phyloP scores from a whole-genome alignment of 1,140 invertebrate genomes.

The Plectrocnemia conspersa region DNA sequence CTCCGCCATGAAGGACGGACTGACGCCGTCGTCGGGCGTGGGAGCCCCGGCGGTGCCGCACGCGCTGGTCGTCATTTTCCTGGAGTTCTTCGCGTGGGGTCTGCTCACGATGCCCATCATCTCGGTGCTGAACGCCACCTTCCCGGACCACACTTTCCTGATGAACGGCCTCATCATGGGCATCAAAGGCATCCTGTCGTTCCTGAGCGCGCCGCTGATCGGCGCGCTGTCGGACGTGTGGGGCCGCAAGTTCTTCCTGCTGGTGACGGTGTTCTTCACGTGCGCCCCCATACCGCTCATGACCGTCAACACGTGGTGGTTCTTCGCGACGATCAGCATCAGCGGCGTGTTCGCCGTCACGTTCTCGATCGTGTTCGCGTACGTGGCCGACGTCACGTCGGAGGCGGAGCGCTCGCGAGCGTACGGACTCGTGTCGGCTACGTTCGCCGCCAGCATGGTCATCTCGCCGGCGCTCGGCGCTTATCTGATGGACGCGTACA shows the following conservation, averaged over 20 bases:
- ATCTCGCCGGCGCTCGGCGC: conserved; percentile 96
- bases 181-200: conserved; percentile 95
- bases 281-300: conserved; percentile 98
- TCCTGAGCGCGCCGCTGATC: conserved; percentile 93
- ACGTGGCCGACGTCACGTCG: conserved; percentile 99
- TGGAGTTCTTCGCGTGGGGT: conserved; percentile 99
- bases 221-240: conserved; percentile 96
- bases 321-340: conserved; percentile 99
- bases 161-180: conserved; percentile 99
- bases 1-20: conserved; percentile 45
- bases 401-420: conserved; percentile 92
- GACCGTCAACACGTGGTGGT: conserved; percentile 99
- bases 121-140: conserved; percentile 92
- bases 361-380: conserved; percentile 98
- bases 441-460: conserved; percentile 96
- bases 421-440: conserved; percentile 96
- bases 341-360: conserved; percentile 98
- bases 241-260: conserved; percentile 96
- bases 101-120: conserved; percentile 97
- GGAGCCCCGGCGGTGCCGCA: conserved; percentile 95
- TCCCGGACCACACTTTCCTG: conserved; percentile 97
- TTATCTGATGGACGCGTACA: conserved; percentile 85
- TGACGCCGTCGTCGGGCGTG: conserved; percentile 68
- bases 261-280: conserved; percentile 98
- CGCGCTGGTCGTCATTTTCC: conserved; percentile 97